These are phyloP conservation scores for Thamnaconus septentrionalis DNA, from an alignment of 2,113 vertebrate genomes.

Conservation along the genomic window DNA sequence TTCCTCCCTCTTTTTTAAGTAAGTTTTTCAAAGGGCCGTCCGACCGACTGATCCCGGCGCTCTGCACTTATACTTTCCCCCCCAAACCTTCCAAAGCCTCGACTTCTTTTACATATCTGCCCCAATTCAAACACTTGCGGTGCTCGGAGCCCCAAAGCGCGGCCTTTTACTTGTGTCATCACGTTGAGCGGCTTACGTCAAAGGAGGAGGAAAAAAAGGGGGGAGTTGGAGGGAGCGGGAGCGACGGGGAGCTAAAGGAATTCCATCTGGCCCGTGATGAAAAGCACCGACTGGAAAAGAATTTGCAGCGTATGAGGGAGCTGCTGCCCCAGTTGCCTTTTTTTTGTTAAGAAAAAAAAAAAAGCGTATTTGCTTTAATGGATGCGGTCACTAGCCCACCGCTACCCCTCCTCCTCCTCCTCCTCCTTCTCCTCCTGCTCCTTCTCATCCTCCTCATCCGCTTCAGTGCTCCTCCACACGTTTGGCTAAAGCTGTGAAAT, in stretches of 20 bases:
- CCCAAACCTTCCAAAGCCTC: slow-evolving; percentile 9
- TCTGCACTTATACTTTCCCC: slow-evolving; percentile 23
- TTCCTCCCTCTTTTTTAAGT: slow-evolving; percentile 8
- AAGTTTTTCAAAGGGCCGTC: slow-evolving; percentile 17
- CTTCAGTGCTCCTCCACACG: not conserved
- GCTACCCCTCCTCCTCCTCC: no score
- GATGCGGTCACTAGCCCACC: slow-evolving; percentile 34
- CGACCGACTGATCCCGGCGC: slow-evolving; percentile 25
- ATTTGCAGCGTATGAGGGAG: slow-evolving; percentile 46
- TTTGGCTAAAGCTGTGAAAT: slow-evolving; percentile 59
- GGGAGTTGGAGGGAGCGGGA: not conserved
- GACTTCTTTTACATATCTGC: slow-evolving; percentile 18
- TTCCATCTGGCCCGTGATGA: slow-evolving; percentile 39
- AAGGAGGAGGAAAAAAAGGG: slow-evolving; percentile 1
- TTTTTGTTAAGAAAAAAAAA: slow-evolving; percentile 17
- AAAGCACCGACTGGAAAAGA: slow-evolving; percentile 47
- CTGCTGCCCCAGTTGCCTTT: slow-evolving; percentile 33
- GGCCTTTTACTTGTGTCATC: slow-evolving; percentile 22
- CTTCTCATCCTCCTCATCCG: no score
- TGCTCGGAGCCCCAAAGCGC: not conserved
- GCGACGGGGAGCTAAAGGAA: slow-evolving; percentile 14
- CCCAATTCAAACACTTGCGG: slow-evolving; percentile 15
- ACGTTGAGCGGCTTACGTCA: slow-evolving; percentile 20
- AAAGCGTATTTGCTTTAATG: slow-evolving; percentile 62
- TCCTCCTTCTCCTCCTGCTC: no score